These are phyloP conservation scores for Schizothorax lantsangensis DNA, from an alignment of 2,797 vertebrate species.

Conservation along the genomic window DNA sequence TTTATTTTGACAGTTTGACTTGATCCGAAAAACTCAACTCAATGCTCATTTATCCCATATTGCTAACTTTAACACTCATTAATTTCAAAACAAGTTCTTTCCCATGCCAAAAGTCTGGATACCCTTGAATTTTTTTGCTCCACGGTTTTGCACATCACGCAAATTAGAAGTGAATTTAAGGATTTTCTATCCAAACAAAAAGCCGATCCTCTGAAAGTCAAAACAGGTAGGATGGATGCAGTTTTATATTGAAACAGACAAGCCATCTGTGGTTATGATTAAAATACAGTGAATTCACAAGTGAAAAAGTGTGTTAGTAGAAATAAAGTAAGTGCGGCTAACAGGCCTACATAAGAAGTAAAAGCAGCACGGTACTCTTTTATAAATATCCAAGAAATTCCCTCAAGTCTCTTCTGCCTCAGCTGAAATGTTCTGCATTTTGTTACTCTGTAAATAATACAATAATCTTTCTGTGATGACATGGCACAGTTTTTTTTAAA, in stretches of 20 bases:
- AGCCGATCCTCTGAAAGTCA: neutral
- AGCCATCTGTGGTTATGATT: slow-evolving; percentile 8
- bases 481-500: neutral
- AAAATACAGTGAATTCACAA: neutral
- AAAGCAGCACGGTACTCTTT: neutral
- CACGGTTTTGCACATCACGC: neutral
- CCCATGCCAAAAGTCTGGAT: neutral
- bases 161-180: neutral
- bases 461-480: slow-evolving; percentile 10
- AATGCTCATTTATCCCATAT: neutral
- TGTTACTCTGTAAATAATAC: slow-evolving; percentile 13
- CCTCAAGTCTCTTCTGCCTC: neutral
- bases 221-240: neutral
- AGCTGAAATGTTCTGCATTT: neutral
- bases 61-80: neutral
- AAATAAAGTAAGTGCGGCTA: neutral
- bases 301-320: neutral
- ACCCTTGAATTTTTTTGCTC: neutral
- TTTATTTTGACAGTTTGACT: neutral
- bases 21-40: neutral
- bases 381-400: slow-evolving; percentile 12
- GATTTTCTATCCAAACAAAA: neutral
- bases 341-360: neutral
- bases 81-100: neutral
- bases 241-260: slow-evolving; percentile 18